Conservation (phyloP, 1,140 invertebrate species). For the Caenorhabditis tropicalis region DNA sequence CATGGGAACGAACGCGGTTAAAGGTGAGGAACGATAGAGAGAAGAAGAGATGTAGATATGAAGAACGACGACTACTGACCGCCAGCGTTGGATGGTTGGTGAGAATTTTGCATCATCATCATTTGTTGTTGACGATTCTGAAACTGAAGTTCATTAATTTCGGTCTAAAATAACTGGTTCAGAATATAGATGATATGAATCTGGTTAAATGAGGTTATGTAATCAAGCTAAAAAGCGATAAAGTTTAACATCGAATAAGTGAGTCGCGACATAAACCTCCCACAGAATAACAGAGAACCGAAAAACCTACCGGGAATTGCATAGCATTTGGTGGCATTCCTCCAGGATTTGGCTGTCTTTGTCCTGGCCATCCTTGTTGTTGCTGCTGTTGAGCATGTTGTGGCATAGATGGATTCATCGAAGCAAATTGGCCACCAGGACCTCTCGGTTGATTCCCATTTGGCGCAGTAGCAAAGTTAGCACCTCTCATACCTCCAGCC, state of each 20-base stretch:
- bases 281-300: neutral
- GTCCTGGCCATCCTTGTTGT: neutral
- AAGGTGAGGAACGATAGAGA: neutral
- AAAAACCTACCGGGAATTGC: conserved; percentile 26
- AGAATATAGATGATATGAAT: too few relatives aligned
- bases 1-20: conserved; percentile 15
- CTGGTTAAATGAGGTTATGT: too few relatives aligned
- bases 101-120: conserved; percentile 6
- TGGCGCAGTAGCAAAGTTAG: neutral
- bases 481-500: neutral
- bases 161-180: too few relatives aligned
- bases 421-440: conserved; percentile 9
- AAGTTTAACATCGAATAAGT: too few relatives aligned
- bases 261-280: neutral
- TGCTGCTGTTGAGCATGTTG: conserved; percentile 2
- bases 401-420: conserved; percentile 16
- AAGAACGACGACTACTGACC: neutral
- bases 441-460: neutral
- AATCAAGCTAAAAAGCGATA: too few relatives aligned
- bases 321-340: neutral
- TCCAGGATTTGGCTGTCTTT: neutral
- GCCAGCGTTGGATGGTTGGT: neutral
- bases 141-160: too few relatives aligned
- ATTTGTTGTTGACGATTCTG: conserved; percentile 14
- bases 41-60: neutral